A percentile compares a stretch with the other conserved stretches of the same genome.
Evolutionary conservation across 2,113 vertebrate genomes (phyloP).

Genomic region (Progne subis): DNA sequence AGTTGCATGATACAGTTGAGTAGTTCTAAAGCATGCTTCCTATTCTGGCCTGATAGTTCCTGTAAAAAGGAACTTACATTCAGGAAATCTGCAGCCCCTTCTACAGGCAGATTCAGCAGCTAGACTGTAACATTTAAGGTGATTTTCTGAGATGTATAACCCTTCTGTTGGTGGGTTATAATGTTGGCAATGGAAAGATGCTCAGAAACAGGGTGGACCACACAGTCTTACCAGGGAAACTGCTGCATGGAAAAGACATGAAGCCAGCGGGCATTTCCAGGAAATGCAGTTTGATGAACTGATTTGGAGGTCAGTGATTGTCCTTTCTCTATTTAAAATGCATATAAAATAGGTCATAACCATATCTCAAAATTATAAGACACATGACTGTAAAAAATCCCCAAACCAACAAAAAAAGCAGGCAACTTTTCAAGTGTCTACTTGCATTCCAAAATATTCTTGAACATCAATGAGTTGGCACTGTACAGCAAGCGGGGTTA

Average conservation of each 20-base stretch:
- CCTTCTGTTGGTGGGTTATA: not conserved
- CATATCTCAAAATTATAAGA: not conserved
- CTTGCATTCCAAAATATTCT: not conserved
- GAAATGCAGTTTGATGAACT: not conserved
- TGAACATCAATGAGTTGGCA: not conserved
- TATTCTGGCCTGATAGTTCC: fast-evolving
- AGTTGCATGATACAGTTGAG: not conserved
- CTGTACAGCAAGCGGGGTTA: not conserved
- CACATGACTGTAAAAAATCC: fast-evolving
- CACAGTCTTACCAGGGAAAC: not conserved
- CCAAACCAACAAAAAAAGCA: not conserved
- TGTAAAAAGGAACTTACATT: not conserved
- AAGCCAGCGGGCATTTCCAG: not conserved
- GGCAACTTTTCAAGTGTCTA: not conserved
- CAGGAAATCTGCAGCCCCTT: not conserved
- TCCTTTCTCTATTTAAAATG: not conserved
- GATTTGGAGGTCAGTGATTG: not conserved
- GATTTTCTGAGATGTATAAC: not conserved
- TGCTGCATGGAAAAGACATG: not conserved
- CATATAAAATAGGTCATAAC: not conserved
- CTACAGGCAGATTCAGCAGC: not conserved
- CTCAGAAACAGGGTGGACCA: not conserved
- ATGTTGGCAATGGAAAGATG: not conserved
- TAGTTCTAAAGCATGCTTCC: not conserved
- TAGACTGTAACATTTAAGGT: not conserved